Conservation (phyloP, 1,140 invertebrate species). For the Diachasmimorpha longicaudata region DNA sequence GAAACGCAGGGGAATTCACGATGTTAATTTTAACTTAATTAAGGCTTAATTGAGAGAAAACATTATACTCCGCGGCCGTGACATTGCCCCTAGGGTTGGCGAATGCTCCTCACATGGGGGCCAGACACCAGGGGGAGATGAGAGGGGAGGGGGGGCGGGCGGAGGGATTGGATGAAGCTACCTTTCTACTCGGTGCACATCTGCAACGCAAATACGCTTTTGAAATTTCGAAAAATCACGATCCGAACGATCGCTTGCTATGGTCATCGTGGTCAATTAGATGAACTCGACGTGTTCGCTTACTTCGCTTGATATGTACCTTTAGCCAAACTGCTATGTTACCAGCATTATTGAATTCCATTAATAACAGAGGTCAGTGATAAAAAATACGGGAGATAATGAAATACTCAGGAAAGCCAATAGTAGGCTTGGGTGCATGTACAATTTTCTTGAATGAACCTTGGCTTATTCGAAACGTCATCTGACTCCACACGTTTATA, state of each 20-base stretch:
- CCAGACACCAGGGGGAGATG: neutral
- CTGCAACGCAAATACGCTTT: slow-evolving; percentile 63
- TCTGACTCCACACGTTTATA: slow-evolving; percentile 25
- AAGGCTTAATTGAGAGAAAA: slow-evolving; percentile 66
- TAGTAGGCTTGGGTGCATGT: slow-evolving; percentile 28
- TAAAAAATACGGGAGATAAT: neutral
- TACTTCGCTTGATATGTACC: neutral
- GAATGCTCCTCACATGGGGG: neutral
- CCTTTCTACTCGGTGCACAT: slow-evolving; percentile 35
- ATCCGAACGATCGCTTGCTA: neutral
- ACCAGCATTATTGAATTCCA: neutral
- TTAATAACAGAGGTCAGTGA: neutral
- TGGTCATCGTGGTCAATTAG: slow-evolving; percentile 59
- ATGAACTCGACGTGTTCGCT: slow-evolving; percentile 26
- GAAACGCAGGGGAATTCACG: slow-evolving; percentile 48
- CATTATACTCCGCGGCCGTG: slow-evolving; percentile 61
- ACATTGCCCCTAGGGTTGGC: slow-evolving; percentile 47
- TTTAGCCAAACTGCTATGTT: neutral
- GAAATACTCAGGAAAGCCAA: too few species aligned
- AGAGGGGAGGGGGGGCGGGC: too few species aligned
- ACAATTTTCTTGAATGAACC: slow-evolving; percentile 32
- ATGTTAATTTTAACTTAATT: slow-evolving; percentile 67
- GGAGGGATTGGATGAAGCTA: too few species aligned
- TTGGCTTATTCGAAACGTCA: slow-evolving; percentile 36
- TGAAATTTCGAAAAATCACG: slow-evolving; percentile 55